These are phyloP conservation scores for Strix occidentalis DNA, from an alignment of 2,797 vertebrate species.

Conservation along the genomic window DNA sequence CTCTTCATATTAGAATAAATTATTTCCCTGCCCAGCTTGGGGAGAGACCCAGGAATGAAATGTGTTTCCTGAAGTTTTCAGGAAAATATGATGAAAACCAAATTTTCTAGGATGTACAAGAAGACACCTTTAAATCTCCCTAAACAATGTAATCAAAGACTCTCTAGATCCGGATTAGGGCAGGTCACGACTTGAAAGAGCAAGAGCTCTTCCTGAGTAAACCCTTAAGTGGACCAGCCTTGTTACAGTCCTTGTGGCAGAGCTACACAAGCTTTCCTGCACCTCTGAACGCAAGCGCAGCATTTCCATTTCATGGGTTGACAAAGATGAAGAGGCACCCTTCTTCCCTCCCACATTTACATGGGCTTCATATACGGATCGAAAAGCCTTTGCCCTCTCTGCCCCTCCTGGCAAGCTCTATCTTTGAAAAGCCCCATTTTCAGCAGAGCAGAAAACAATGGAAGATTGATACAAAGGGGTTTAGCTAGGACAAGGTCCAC, in stretches of 20 bases:
- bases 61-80: neutral
- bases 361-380: neutral
- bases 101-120: neutral
- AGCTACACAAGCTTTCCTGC: neutral
- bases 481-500: neutral
- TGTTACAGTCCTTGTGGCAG: neutral
- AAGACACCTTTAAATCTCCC: neutral
- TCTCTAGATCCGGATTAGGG: neutral
- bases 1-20: neutral
- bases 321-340: neutral
- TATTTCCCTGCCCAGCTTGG: neutral
- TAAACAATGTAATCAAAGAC: neutral
- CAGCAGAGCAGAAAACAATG: neutral
- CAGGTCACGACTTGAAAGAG: neutral
- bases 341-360: neutral
- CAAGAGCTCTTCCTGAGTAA: neutral
- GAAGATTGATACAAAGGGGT: neutral
- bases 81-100: neutral
- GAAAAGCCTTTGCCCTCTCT: neutral
- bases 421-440: neutral
- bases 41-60: neutral
- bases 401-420: neutral
- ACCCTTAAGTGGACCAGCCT: neutral
- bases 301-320: neutral
- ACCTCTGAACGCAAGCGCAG: rapidly evolving